Conservation (phyloP, 2,797 vertebrate genomes). For the Brotula barbata region DNA sequence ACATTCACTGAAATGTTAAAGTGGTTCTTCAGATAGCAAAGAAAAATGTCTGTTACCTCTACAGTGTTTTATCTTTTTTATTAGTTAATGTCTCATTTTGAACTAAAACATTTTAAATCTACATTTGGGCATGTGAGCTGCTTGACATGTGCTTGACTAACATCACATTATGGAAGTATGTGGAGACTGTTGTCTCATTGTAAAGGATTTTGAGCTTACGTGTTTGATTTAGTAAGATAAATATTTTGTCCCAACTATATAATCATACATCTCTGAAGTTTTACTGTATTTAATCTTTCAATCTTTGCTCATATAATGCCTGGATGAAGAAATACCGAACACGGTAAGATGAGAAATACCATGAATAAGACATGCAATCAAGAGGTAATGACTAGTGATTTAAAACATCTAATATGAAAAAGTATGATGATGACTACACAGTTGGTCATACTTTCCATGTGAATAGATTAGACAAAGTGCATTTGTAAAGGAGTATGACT, state of each 20-base stretch:
- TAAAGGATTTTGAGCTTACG: background rate
- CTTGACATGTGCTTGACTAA: slow-evolving; percentile 44
- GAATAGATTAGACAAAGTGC: slow-evolving; percentile 23
- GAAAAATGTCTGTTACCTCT: no score
- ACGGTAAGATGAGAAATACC: background rate
- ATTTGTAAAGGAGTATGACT: slow-evolving; percentile 10
- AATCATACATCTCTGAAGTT: background rate
- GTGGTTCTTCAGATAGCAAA: background rate
- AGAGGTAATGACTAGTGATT: background rate
- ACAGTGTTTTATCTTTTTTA: no score
- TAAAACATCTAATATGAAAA: background rate
- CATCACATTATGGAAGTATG: slow-evolving; percentile 25
- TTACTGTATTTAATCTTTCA: slow-evolving; percentile 1
- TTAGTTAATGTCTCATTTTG: background rate
- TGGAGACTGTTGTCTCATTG: slow-evolving; percentile 1
- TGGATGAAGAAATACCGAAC: slow-evolving; percentile 3
- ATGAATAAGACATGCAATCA: slow-evolving; percentile 6
- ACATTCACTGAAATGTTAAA: background rate
- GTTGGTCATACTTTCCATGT: slow-evolving; percentile 19
- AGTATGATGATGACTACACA: background rate
- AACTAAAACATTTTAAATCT: slow-evolving; percentile 1
- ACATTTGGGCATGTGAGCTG: slow-evolving; percentile 17
- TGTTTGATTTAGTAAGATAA: slow-evolving; percentile 1
- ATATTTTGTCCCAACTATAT: background rate
- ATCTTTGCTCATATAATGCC: background rate